Conservation (phyloP, 2,888 invertebrate genomes). For the Stenolophus ochropezus region DNA sequence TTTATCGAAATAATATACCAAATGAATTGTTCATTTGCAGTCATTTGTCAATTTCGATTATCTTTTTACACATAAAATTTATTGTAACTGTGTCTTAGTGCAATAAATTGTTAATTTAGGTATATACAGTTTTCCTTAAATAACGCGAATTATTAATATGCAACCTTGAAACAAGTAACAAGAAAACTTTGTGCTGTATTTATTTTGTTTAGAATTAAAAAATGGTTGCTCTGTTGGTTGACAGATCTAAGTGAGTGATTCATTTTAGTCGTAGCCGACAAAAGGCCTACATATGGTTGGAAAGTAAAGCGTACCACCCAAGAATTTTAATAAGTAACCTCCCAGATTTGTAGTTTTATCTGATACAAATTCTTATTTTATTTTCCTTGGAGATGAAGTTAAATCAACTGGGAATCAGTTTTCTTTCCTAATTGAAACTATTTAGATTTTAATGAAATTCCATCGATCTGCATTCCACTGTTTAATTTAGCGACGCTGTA, state of each 20-base stretch:
- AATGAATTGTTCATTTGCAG: too few species aligned
- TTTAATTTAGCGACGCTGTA: constrained; percentile 25
- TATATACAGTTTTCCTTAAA: too few species aligned
- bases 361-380: not conserved
- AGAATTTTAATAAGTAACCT: not conserved
- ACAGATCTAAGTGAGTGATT: not conserved
- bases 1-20: too few species aligned
- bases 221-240: not conserved
- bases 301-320: not conserved
- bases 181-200: not conserved
- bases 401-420: not conserved
- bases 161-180: too few species aligned
- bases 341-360: not conserved
- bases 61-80: too few species aligned
- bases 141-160: too few species aligned
- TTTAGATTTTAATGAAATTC: constrained; percentile 17
- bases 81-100: too few species aligned
- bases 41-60: too few species aligned
- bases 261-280: not conserved
- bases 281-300: not conserved
- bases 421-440: constrained; percentile 1
- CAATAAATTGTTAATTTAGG: too few species aligned
- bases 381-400: not conserved
- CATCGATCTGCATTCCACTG: constrained; percentile 5
- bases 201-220: not conserved